phyloP scores from a whole-genome alignment of 2,797 vertebrate genomes.

The Tolypeutes matacus region DNA sequence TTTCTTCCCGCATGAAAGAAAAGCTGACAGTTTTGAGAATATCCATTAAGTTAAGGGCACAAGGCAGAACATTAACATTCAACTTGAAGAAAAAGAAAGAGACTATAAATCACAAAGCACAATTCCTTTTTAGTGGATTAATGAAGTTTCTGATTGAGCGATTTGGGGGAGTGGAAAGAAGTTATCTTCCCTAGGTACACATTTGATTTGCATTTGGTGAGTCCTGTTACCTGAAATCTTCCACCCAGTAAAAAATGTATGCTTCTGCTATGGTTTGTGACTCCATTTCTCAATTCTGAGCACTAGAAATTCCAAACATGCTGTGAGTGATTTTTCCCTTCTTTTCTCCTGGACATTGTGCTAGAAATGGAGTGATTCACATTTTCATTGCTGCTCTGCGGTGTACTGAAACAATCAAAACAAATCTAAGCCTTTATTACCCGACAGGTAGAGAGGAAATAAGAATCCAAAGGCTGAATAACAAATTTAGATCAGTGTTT shows the following conservation, averaged over 20 bases:
- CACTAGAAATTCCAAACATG: slow-evolving; percentile 45
- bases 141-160: slow-evolving; percentile 28
- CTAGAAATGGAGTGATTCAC: background rate
- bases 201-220: slow-evolving; percentile 47
- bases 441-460: slow-evolving; percentile 75
- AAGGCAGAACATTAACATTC: slow-evolving; percentile 78
- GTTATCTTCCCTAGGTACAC: slow-evolving; percentile 69
- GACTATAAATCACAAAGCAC: slow-evolving; percentile 51
- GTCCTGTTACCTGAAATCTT: slow-evolving; percentile 26
- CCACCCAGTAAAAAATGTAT: background rate
- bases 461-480: background rate
- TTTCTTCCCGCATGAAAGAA: slow-evolving; percentile 70
- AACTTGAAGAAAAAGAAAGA: slow-evolving; percentile 54
- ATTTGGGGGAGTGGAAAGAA: background rate
- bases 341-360: background rate
- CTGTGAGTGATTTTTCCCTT: background rate
- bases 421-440: slow-evolving; percentile 62
- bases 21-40: slow-evolving; percentile 74
- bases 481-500: slow-evolving; percentile 22
- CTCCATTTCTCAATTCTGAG: background rate
- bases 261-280: background rate
- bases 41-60: slow-evolving; percentile 80
- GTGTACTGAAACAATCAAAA: slow-evolving; percentile 67
- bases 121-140: slow-evolving; percentile 48
- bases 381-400: slow-evolving; percentile 51